A percentile compares a stretch with the other conserved stretches of the same genome.
These are phyloP conservation scores for Hypocryptadius cinnamomeus DNA, from an alignment of 2,113 vertebrate species.

Conservation along the genomic window DNA sequence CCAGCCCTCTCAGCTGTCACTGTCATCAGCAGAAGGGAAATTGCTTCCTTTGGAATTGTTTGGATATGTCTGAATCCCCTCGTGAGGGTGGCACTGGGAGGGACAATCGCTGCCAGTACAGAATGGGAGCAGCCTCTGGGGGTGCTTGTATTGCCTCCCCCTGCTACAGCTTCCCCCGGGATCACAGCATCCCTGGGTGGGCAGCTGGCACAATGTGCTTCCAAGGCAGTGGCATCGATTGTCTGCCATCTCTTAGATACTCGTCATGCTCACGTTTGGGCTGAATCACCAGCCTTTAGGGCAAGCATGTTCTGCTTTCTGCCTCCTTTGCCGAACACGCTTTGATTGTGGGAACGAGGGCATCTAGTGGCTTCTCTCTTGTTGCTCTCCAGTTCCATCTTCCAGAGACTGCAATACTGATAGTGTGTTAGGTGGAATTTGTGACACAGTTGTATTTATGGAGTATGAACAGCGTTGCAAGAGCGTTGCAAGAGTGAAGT, in stretches of 20 bases:
- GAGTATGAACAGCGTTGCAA: background rate
- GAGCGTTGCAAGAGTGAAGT: constrained; percentile 27
- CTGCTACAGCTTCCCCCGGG: background rate
- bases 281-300: background rate
- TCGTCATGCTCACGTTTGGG: background rate
- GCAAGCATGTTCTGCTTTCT: background rate
- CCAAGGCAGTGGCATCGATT: background rate
- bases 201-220: background rate
- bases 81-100: background rate
- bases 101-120: background rate
- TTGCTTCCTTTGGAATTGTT: background rate
- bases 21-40: background rate
- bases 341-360: background rate
- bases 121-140: background rate
- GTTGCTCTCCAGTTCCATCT: constrained; percentile 15
- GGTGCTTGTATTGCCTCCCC: background rate
- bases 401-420: background rate
- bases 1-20: background rate
- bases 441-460: background rate
- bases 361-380: background rate
- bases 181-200: background rate
- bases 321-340: background rate
- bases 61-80: background rate
- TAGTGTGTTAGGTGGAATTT: background rate
- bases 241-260: background rate